Base-by-base conservation (phyloP, 1,140 invertebrate genomes). In the Tribolium castaneum region DNA sequence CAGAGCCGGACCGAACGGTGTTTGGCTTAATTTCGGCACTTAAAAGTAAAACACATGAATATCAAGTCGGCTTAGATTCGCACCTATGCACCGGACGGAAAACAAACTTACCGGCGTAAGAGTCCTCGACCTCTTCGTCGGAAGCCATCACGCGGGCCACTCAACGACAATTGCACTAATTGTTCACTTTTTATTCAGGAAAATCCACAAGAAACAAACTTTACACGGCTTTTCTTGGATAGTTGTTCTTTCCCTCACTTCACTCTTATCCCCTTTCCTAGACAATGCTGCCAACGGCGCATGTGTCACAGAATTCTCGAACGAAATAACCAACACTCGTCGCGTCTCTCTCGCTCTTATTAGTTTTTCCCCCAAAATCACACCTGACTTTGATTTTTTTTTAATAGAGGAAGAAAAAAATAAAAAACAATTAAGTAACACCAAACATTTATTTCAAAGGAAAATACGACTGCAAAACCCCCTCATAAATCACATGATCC, bases 51-150 rank as follows among this genome's bases (percentile, higher is more conserved):
- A 72, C 66, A 74, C 56, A 66, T 73, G 77, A 77, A 75, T 82
- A 82, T 76, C 19, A 78, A 80, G 74, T 81, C 81, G 78, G 80
- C 80, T 80, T 77, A 75, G 70, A 77, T 78, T 80, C 62, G 70
- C 76, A 80, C 72, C 79, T 80, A 78, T 54, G 74, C 75, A 76
- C 59, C 80, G 50, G 76, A 77, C 76, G 35, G 78, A 78, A 80
- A 83, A 82, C 78, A 80, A 85, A 87, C 91, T 93, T 90, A 94
- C 93, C 93, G 90, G 92, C 92, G 85, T 91, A 93, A 86, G 90
- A 92, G 84, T 93, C 93, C 83, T 94, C 93, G 83, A 93, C 89
- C 89, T 93, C 92, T 82, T 94, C 93, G 85, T 94, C 93, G 77
- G 93, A 94, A 84, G 93, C 93, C 93, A 94, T 94, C 25, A 39